Evolutionary conservation across 2,113 vertebrate genomes (phyloP), one percentile per base, ranked within the genome.

Genomic region (Ia io): DNA sequence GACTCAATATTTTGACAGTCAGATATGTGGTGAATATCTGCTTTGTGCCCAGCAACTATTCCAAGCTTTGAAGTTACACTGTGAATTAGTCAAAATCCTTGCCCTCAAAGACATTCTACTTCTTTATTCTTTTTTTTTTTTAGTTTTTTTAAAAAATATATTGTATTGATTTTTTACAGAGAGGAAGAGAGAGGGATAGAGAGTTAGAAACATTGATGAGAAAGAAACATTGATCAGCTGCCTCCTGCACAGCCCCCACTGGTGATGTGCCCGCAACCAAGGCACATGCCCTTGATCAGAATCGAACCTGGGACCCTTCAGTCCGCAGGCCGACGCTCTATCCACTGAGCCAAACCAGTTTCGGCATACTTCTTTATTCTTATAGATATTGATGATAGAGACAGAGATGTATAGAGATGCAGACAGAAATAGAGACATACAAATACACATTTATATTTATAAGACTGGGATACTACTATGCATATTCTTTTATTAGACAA

Each of bases 401-500:
- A 47, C 35, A 63, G 12, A 78, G 30, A 88, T 28, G 77, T 42
- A 59, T 4, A 65, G 14, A 80, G 12, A 74, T 17, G 35, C 2
- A 53, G 44, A 37, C 69, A 23, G 22, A 76, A 28, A 59, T 16
- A 40, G n/a, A 82, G 13, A 71, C 20, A 59, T 51, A 44, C 1
- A 76, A 56, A 78, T 32, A 88, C n/a, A 67, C 3, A 83, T 0
- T 16, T 10, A 63, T 35, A 70, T 40, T 95, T 82, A 32, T 88
- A 93, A 85, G 83, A 53, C 37, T 70, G 17, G 22, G 16, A 80
- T 73, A 76, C n/a, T 51, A 35, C 22, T 44, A 32, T 7, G n/a
- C 30, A 42, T 80, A 49, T 61, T 87, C 70, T 95, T 94, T 92
- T 84, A 89, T 94, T 91, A 73, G 67, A 9, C 85, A 84, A 85